Base-by-base conservation (phyloP, 2,888 invertebrate genomes). In the Dryobotodes eremita region DNA sequence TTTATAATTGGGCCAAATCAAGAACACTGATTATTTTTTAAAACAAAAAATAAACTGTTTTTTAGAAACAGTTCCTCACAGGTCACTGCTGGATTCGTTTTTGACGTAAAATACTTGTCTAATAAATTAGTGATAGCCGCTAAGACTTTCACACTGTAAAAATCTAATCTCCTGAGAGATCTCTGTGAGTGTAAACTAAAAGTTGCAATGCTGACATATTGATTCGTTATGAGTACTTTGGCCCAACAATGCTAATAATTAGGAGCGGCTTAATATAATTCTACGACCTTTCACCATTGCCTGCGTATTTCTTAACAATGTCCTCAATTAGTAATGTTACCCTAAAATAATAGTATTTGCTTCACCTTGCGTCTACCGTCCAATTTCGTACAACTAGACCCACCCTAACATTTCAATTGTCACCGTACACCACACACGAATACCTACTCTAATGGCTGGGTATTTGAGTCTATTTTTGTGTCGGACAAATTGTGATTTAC, bases 331-430 rank as follows among this genome's bases (percentile, higher is more conserved):
- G 93, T 94, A 93, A 93, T 90, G 91, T 92, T 93, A 91, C 92
- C 92, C 90, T 92, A 88, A 94, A 95, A 93, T 94, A 94, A 94
- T 93, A 92, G 90, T 88, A 90, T 88, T 89, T 87, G 86, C 92
- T 88, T 91, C 92, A 92, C 93, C 93, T 93, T 91, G 87, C 91
- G 86, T 89, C 92, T 88, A 86, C 88, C 91, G 89, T 92, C 95
- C 94, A 94, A 93, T 92, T 91, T 90, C 53, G 50, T 71, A 86
- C 80, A 79, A 70, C 86, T 82, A 85, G 75, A 70, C 75, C 86
- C 80, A 70, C 91, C 91, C 88, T 87, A 86, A 91, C 90, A 90
- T 93, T 94, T 95, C 95, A 95, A 94, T 95, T 93, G 92, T 92
- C 90, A 86, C 79, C 82, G 75, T 59, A 53, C 26, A 61, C 46